Evolutionary conservation across 2,888 invertebrate genomes (phyloP).

Genomic region (Galerucella nymphaeae): DNA sequence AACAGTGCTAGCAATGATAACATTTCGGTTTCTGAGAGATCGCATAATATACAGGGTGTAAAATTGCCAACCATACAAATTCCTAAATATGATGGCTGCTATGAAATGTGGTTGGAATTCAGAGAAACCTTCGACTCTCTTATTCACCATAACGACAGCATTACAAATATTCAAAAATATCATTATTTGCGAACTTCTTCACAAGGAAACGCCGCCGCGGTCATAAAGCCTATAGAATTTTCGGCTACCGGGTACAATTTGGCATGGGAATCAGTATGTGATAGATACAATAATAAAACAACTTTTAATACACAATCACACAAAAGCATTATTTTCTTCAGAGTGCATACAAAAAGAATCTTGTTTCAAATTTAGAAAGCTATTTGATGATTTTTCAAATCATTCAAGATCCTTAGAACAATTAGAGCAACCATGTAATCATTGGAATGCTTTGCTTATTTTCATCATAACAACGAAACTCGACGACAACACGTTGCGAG

Average conservation of each 20-base stretch:
- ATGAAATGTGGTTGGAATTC: slow-evolving; percentile 25
- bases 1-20: too few species aligned
- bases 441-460: slow-evolving; percentile 28
- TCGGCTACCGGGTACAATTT: slow-evolving; percentile 21
- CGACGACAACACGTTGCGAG: slow-evolving; percentile 6
- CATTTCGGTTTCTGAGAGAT: too few species aligned
- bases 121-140: slow-evolving; percentile 25
- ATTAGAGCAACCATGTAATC: slow-evolving; percentile 9
- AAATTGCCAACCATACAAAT: background rate
- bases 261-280: slow-evolving; percentile 29
- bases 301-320: slow-evolving; percentile 24
- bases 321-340: slow-evolving; percentile 22
- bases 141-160: slow-evolving; percentile 31
- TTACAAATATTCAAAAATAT: slow-evolving; percentile 32
- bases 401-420: slow-evolving; percentile 23
- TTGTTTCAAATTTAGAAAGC: slow-evolving; percentile 3
- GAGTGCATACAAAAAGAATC: slow-evolving; percentile 16
- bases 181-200: slow-evolving; percentile 33
- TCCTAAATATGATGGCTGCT: slow-evolving; percentile 15
- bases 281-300: slow-evolving; percentile 33
- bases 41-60: background rate
- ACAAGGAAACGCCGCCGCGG: slow-evolving; percentile 22
- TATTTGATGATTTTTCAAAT: slow-evolving; percentile 15
- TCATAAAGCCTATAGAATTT: slow-evolving; percentile 24
- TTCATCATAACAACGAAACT: slow-evolving; percentile 20